Evolutionary conservation across 2,797 vertebrate genomes (phyloP), one percentile per base, ranked within the genome.

Genomic region (Gymnopithys bicolor): DNA sequence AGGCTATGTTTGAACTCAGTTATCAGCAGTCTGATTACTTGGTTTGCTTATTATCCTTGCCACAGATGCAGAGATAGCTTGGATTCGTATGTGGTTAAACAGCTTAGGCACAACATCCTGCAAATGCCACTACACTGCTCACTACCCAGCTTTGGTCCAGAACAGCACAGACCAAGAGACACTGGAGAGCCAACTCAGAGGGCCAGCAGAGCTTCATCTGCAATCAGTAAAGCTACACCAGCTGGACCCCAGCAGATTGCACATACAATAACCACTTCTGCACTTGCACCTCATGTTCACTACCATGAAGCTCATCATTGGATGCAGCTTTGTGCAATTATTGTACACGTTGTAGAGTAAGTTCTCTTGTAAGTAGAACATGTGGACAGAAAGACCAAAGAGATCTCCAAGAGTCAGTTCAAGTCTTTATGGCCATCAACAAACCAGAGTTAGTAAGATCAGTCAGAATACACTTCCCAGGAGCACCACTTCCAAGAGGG

Each of bases 271-370:
- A 69, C 8, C 56, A 85, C 19, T 45, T 55, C 59, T 63, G 27
- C 4, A 2, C 63, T 32, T 83, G 16, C 49, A 83, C 32, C 64
- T 80, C 24, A 0, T 9, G 10, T 21, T 59, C 82, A 63, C 5
- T 63, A 89, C 46, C 76, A 63, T 0, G 0, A 35, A 85, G 62
- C 37, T 87, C 41, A 17, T 35, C 22, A 13, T 1, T 45, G 30
- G 28, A 77, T 13, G 32, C 37, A 85, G 60, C 23, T 23, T 0
- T 53, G 25, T 52, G 45, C 49, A 78, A 79, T 32, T 81, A 80
- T 10, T 9, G 0, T 7, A 53, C 0, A 0, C 71, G 25, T 7
- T 49, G 19, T 7, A 32, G 7, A 66, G 0, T 9, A 64, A 64
- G 3, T 9, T 76, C 23, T 68, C 30, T 46, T 53, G 60, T 8